phyloP scores from a whole-genome alignment of 2,888 invertebrate genomes.

The Eupelmus urozonus region DNA sequence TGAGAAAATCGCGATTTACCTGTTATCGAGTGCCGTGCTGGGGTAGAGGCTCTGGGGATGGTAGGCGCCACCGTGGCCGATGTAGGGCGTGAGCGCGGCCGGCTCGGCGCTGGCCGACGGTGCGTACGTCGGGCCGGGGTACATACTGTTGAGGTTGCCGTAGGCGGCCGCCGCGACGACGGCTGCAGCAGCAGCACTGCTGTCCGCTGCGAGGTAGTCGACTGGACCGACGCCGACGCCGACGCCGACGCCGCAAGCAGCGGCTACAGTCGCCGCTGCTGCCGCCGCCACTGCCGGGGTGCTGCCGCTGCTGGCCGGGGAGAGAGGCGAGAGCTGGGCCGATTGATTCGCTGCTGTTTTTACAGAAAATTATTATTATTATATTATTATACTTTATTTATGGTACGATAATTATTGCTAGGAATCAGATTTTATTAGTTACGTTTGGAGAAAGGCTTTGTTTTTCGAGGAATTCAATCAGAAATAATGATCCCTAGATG shows the following conservation, averaged over 20 bases:
- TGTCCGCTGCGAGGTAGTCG: constrained; percentile 84
- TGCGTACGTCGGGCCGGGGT: constrained; percentile 88
- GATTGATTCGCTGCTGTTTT: constrained; percentile 25
- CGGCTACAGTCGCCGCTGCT: constrained; percentile 63
- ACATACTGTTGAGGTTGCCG: constrained; percentile 88
- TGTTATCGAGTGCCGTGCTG: constrained; percentile 78
- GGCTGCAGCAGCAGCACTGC: constrained; percentile 80
- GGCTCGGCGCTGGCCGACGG: constrained; percentile 86
- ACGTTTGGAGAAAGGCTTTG: background rate
- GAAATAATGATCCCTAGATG: too few species aligned
- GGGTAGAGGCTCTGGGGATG: constrained; percentile 82
- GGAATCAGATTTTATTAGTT: too few species aligned
- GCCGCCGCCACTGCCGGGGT: constrained; percentile 77
- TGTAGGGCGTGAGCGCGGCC: constrained; percentile 81
- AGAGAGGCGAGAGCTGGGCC: constrained; percentile 77
- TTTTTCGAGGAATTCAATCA: too few species aligned
- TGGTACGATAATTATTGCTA: too few species aligned
- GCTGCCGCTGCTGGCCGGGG: constrained; percentile 78
- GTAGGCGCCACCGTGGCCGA: constrained; percentile 85
- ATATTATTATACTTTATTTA: too few species aligned
- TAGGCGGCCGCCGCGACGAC: constrained; percentile 88
- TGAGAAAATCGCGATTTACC: constrained; percentile 63
- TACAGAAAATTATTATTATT: background rate
- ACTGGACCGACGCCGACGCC: constrained; percentile 73
- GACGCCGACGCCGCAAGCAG: constrained; percentile 21